Percentiles rank a stretch among this genome's conserved stretches.
These are phyloP conservation scores for Leguminivora glycinivorella DNA, from an alignment of 1,140 invertebrate genomes.

Conservation along the genomic window DNA sequence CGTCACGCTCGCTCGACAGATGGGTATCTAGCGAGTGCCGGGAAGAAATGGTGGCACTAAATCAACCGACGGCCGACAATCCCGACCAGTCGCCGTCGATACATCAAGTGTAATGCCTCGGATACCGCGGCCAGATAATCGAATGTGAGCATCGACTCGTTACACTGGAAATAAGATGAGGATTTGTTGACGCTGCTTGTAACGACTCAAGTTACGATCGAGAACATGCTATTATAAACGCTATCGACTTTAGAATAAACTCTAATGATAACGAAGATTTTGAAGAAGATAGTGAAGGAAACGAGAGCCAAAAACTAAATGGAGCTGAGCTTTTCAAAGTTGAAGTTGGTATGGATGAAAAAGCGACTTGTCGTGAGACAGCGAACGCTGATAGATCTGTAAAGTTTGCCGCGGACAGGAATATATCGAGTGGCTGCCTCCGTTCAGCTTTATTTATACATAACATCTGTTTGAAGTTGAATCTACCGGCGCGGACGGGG, in stretches of 20 bases:
- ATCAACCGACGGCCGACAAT: slow-evolving; percentile 73
- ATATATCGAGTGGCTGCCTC: slow-evolving; percentile 78
- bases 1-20: slow-evolving; percentile 70
- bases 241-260: slow-evolving; percentile 36
- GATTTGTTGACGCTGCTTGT: slow-evolving; percentile 44
- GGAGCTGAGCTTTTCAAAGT: slow-evolving; percentile 45
- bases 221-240: slow-evolving; percentile 49
- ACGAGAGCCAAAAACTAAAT: background rate
- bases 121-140: slow-evolving; percentile 77
- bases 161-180: slow-evolving; percentile 76
- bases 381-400: slow-evolving; percentile 72
- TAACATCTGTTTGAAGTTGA: slow-evolving; percentile 78
- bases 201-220: slow-evolving; percentile 50
- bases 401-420: slow-evolving; percentile 77
- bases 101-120: slow-evolving; percentile 77
- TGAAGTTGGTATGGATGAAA: slow-evolving; percentile 45
- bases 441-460: slow-evolving; percentile 78
- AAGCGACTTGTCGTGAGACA: slow-evolving; percentile 54
- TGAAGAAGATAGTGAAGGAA: background rate
- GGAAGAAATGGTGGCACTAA: slow-evolving; percentile 74
- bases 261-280: background rate
- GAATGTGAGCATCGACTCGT: slow-evolving; percentile 77
- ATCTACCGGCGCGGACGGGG: slow-evolving; percentile 73
- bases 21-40: slow-evolving; percentile 71
- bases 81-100: slow-evolving; percentile 72